These are phyloP conservation scores for Mus pahari DNA, from an alignment of 2,113 vertebrate genomes.

Conservation along the genomic window DNA sequence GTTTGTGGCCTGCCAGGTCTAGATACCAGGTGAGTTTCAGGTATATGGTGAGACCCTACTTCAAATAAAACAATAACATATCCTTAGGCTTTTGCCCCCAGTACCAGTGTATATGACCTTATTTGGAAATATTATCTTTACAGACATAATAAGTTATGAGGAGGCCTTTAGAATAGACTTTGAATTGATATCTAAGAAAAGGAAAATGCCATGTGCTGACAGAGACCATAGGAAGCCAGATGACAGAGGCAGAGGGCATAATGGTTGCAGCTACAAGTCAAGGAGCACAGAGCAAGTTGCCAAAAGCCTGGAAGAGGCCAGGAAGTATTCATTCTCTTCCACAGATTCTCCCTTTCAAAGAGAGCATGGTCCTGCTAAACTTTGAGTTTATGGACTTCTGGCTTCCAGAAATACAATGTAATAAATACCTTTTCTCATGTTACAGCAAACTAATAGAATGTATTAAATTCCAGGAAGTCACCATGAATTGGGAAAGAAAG, in stretches of 20 bases:
- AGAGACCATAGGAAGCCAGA: not conserved
- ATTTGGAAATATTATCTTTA: not conserved
- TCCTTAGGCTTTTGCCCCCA: not conserved
- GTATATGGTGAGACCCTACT: not conserved
- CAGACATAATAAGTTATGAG: not conserved
- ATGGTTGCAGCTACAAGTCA: not conserved
- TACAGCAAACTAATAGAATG: not conserved
- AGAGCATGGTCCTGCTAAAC: not conserved
- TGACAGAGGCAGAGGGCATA: not conserved
- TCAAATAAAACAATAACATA: not conserved
- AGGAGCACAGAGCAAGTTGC: not conserved
- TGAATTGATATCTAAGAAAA: not conserved
- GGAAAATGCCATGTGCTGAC: not conserved
- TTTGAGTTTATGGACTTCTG: not conserved
- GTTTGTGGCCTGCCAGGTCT: not conserved
- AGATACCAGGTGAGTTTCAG: not conserved
- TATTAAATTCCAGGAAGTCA: slow-evolving; percentile 1
- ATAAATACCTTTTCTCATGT: not conserved
- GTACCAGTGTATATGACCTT: not conserved
- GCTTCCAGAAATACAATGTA: not conserved
- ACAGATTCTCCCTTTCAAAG: not conserved
- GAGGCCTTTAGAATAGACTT: not conserved
- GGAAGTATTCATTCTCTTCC: not conserved
- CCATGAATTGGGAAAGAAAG: slow-evolving; percentile 38
- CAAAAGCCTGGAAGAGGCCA: not conserved